phyloP scores from a whole-genome alignment of 2,113 vertebrate species.

The Podarcis raffonei region DNA sequence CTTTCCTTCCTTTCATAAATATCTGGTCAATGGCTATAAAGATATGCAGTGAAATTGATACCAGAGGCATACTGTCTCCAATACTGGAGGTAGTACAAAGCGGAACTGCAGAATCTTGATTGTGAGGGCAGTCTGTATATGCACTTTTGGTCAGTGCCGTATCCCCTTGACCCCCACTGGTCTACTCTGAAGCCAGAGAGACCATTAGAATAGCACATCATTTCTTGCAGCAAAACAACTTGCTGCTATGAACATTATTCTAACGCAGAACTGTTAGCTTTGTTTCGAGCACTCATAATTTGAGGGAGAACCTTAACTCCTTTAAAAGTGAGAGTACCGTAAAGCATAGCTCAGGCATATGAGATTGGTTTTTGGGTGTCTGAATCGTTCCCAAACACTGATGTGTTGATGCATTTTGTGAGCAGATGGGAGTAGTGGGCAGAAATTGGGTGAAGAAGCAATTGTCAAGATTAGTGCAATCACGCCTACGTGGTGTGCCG shows the following conservation, averaged over 20 bases:
- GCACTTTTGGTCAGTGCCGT: neutral
- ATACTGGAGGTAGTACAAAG: too few species aligned
- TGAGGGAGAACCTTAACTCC: neutral
- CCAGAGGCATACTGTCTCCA: too few species aligned
- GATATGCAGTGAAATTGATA: neutral
- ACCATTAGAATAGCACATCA: neutral
- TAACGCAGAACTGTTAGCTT: neutral
- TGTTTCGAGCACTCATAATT: neutral
- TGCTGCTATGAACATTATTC: too few species aligned
- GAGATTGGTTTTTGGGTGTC: neutral
- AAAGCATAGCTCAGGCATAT: slow-evolving; percentile 1
- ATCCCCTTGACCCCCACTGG: neutral
- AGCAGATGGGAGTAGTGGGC: slow-evolving; percentile 30
- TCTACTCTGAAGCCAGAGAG: neutral
- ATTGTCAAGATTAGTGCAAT: slow-evolving; percentile 7
- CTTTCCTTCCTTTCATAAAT: too few species aligned
- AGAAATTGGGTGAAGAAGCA: slow-evolving; percentile 24
- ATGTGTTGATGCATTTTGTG: slow-evolving; percentile 10
- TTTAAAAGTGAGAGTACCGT: neutral
- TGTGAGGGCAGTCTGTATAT: neutral
- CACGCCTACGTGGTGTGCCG: neutral
- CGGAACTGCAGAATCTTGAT: neutral
- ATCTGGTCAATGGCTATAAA: neutral
- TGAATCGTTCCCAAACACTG: slow-evolving; percentile 4
- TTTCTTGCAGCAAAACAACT: neutral